Conservation (phyloP, 2,888 invertebrate genomes). For the Smittia aterrima region DNA sequence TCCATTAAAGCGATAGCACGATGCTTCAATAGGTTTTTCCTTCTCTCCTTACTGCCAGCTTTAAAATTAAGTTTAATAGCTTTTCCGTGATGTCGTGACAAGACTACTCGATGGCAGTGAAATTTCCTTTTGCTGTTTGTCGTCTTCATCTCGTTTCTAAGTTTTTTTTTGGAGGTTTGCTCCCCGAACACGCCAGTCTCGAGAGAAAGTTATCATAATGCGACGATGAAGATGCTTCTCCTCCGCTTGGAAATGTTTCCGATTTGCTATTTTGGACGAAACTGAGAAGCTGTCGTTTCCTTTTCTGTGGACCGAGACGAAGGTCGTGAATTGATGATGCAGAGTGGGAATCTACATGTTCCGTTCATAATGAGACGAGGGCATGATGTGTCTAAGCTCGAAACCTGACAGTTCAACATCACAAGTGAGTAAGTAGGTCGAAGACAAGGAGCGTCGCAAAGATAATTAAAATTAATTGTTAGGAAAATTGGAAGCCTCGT, state of each 20-base stretch:
- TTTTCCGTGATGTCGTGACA: slow-evolving; percentile 25
- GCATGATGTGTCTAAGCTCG: neutral
- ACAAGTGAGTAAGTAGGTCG: neutral
- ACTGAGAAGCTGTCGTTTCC: neutral
- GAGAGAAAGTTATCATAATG: slow-evolving; percentile 19
- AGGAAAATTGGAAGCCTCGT: slow-evolving; percentile 3
- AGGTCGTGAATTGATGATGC: slow-evolving; percentile 4
- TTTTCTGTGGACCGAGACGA: neutral
- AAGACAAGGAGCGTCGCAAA: neutral
- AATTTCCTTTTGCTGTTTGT: neutral
- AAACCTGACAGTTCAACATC: neutral
- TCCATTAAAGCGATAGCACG: neutral
- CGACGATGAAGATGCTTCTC: slow-evolving; percentile 9
- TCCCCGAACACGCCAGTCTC: too few species aligned
- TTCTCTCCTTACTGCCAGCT: neutral
- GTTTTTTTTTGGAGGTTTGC: too few species aligned
- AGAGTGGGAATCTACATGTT: neutral
- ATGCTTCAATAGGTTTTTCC: neutral
- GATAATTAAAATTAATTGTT: slow-evolving; percentile 14
- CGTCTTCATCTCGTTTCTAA: neutral
- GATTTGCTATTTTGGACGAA: neutral
- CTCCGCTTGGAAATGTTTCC: neutral
- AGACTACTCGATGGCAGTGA: neutral
- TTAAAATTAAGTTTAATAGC: slow-evolving; percentile 35
- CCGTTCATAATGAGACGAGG: neutral